These are phyloP conservation scores for Drosophila ogumai DNA, from an alignment of 1,140 invertebrate species.

Conservation along the genomic window DNA sequence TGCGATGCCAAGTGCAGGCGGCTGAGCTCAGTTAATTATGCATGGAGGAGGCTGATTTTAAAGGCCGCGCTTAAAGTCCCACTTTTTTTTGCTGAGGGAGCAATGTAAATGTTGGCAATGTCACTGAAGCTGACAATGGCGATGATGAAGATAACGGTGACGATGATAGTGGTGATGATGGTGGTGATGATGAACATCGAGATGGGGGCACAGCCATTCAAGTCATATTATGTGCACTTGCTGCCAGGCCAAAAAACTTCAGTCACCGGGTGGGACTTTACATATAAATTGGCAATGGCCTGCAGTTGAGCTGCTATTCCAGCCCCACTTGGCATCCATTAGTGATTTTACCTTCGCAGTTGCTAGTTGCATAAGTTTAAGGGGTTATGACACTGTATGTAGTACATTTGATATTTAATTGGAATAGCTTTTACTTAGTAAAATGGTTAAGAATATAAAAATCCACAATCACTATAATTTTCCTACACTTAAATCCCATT, in stretches of 20 bases:
- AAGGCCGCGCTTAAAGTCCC: slow-evolving; percentile 62
- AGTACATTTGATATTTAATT: background rate
- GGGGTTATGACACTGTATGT: background rate
- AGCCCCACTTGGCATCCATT: slow-evolving; percentile 68
- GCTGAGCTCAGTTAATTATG: slow-evolving; percentile 73
- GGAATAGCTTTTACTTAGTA: background rate
- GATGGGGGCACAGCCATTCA: slow-evolving; percentile 2
- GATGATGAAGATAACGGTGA: background rate
- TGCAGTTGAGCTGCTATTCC: slow-evolving; percentile 23
- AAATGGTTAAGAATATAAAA: background rate
- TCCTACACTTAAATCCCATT: background rate
- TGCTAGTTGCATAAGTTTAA: slow-evolving; percentile 66
- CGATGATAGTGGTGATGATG: background rate
- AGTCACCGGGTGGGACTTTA: slow-evolving; percentile 37
- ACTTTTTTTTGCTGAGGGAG: slow-evolving; percentile 26
- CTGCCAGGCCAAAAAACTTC: slow-evolving; percentile 65
- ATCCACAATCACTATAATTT: background rate
- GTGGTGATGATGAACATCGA: background rate
- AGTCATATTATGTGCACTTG: slow-evolving; percentile 64
- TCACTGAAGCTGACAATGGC: slow-evolving; percentile 32
- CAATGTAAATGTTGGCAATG: slow-evolving; percentile 66
- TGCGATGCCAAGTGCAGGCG: slow-evolving; percentile 49
- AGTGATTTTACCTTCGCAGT: slow-evolving; percentile 71
- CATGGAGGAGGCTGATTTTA: slow-evolving; percentile 63
- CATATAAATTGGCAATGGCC: slow-evolving; percentile 77